These are phyloP conservation scores for Aurelia coerulea DNA, from an alignment of 30 jellyfish, hydroid and myxozoan species.

Conservation along the genomic window DNA sequence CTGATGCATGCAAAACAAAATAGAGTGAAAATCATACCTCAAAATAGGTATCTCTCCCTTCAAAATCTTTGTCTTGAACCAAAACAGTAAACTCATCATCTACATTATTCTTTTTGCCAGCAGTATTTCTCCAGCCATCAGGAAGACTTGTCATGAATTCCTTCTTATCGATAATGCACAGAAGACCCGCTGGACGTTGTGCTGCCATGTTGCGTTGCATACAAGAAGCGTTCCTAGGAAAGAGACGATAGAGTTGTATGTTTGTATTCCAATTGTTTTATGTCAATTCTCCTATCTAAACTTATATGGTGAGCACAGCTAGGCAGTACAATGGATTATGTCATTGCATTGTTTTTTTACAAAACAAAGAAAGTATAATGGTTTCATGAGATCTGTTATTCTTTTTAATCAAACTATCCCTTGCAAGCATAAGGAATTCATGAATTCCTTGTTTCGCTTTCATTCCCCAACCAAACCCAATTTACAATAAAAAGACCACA, in stretches of 20 bases:
- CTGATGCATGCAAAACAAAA: neutral
- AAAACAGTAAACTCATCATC: conserved; percentile 79
- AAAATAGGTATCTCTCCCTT: conserved; percentile 64
- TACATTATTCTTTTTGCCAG: conserved; percentile 43
- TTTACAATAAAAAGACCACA: no score
- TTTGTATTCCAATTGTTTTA: neutral
- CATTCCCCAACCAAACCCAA: no score
- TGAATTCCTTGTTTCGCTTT: no score
- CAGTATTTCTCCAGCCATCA: conserved; percentile 41
- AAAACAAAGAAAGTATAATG: no score
- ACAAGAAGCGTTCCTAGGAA: no score
- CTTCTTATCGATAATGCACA: neutral
- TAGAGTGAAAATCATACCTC: conserved; percentile 33
- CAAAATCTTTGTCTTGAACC: conserved; percentile 60
- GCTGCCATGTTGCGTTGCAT: neutral
- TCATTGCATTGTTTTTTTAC: no score
- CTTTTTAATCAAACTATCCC: no score
- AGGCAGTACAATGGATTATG: no score
- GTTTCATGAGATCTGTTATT: no score
- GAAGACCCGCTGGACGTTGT: neutral
- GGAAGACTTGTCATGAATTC: neutral
- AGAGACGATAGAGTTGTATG: no score
- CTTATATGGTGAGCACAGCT: no score
- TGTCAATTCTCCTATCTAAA: neutral
- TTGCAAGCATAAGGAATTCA: no score